Evolutionary conservation across 1,140 invertebrate genomes (phyloP).

Genomic region (Lithobius niger): DNA sequence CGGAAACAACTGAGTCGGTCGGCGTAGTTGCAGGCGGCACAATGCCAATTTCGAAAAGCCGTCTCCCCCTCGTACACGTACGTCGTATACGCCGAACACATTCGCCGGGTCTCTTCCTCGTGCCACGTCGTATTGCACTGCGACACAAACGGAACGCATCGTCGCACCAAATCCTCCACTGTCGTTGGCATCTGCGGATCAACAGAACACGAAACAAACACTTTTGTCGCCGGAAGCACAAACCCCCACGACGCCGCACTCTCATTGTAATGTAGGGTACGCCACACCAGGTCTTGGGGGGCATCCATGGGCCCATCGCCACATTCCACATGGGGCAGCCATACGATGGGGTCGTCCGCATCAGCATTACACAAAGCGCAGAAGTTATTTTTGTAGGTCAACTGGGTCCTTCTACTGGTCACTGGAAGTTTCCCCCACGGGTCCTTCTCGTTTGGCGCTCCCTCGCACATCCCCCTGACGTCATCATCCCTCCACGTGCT

Average conservation of each 20-base stretch:
- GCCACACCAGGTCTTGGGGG: slow-evolving; percentile 15
- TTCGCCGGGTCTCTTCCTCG: slow-evolving; percentile 21
- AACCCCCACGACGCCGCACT: slow-evolving; percentile 24
- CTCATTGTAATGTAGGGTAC: slow-evolving; percentile 20
- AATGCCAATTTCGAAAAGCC: slow-evolving; percentile 41
- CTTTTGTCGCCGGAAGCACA: slow-evolving; percentile 13
- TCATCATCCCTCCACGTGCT: slow-evolving; percentile 26
- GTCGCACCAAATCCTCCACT: slow-evolving; percentile 23
- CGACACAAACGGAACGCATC: slow-evolving; percentile 21
- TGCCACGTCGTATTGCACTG: slow-evolving; percentile 29
- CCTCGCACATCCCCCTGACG: slow-evolving; percentile 22
- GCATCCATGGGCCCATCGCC: slow-evolving; percentile 19
- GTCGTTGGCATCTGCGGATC: slow-evolving; percentile 26
- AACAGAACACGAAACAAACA: slow-evolving; percentile 24
- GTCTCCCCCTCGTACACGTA: slow-evolving; percentile 30
- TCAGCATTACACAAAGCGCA: slow-evolving; percentile 42
- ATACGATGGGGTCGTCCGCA: slow-evolving; percentile 22
- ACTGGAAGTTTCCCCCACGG: slow-evolving; percentile 34
- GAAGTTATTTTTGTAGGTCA: slow-evolving; percentile 41
- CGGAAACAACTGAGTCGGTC: slow-evolving; percentile 26
- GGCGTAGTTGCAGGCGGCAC: slow-evolving; percentile 40
- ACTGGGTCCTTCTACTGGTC: slow-evolving; percentile 30
- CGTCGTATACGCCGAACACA: slow-evolving; percentile 33
- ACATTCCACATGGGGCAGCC: slow-evolving; percentile 36
- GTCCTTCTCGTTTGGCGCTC: slow-evolving; percentile 22